Evolutionary conservation across 1,140 invertebrate genomes (phyloP).

Genomic region (Drosophila carrolli): DNA sequence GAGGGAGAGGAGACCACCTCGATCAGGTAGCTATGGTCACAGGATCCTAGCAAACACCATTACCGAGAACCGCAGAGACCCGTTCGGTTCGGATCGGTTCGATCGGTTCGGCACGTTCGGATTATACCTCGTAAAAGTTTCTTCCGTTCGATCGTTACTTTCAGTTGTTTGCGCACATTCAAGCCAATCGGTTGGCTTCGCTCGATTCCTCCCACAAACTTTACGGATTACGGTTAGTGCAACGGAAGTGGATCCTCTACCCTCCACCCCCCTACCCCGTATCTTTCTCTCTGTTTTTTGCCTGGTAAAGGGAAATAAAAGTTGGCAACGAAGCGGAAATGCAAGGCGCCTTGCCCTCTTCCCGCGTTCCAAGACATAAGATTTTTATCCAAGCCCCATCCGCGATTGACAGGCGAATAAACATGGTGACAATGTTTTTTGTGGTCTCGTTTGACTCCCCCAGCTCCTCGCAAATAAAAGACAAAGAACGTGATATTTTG

Average conservation of each 20-base stretch:
- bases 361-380: neutral
- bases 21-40: slow-evolving; percentile 33
- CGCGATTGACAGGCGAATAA: slow-evolving; percentile 33
- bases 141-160: slow-evolving; percentile 72
- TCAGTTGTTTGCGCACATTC: slow-evolving; percentile 75
- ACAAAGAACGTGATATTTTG: slow-evolving; percentile 75
- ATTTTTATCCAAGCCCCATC: slow-evolving; percentile 19
- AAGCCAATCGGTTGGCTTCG: slow-evolving; percentile 73
- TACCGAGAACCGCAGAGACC: neutral
- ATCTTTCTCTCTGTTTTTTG: neutral
- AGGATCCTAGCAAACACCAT: slow-evolving; percentile 49
- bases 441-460: slow-evolving; percentile 12
- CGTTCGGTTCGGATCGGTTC: slow-evolving; percentile 3
- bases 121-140: slow-evolving; percentile 53
- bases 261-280: neutral
- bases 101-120: slow-evolving; percentile 26
- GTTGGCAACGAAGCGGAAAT: slow-evolving; percentile 78
- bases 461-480: slow-evolving; percentile 37
- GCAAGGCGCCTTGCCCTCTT: slow-evolving; percentile 39
- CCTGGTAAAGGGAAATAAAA: slow-evolving; percentile 36
- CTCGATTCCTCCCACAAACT: slow-evolving; percentile 25
- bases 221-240: slow-evolving; percentile 61
- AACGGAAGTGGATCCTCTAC: slow-evolving; percentile 53
- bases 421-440: slow-evolving; percentile 29
- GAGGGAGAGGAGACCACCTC: slow-evolving; percentile 31